Evolutionary conservation across 2,113 vertebrate species (phyloP).

Genomic region (Brevimyrus niger): DNA sequence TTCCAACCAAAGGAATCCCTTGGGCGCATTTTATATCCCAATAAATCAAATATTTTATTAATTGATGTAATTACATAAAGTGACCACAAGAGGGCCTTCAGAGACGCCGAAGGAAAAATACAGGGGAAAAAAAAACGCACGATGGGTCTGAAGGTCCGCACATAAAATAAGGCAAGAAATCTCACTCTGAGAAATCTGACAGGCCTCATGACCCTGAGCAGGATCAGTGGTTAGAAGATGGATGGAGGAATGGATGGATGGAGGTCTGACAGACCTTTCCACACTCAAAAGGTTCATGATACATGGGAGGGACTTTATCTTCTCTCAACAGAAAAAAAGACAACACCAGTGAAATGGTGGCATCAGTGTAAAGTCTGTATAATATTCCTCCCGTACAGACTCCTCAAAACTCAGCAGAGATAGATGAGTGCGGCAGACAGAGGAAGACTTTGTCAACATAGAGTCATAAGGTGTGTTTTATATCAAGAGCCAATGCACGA

Average conservation of each 20-base stretch:
- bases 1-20: not conserved
- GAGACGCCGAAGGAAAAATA: not conserved
- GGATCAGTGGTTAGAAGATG: not conserved
- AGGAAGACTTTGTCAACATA: not conserved
- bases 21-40: not conserved
- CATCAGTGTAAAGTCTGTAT: not conserved
- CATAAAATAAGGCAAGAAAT: not conserved
- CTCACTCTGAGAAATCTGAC: not conserved
- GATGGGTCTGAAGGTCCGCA: not conserved
- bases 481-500: not conserved
- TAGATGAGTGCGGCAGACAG: not conserved
- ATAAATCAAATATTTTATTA: not conserved
- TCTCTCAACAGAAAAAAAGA: not conserved
- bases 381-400: not conserved
- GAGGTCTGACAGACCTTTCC: not conserved
- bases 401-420: not conserved
- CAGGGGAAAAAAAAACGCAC: not conserved
- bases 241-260: not conserved
- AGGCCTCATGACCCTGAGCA: not conserved
- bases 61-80: conserved; percentile 10
- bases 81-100: conserved; percentile 30
- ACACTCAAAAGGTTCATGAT: not conserved
- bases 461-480: not conserved
- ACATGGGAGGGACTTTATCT: not conserved
- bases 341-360: not conserved